Conservation (phyloP, 2,113 vertebrate genomes). For the Ailuropoda melanoleuca region DNA sequence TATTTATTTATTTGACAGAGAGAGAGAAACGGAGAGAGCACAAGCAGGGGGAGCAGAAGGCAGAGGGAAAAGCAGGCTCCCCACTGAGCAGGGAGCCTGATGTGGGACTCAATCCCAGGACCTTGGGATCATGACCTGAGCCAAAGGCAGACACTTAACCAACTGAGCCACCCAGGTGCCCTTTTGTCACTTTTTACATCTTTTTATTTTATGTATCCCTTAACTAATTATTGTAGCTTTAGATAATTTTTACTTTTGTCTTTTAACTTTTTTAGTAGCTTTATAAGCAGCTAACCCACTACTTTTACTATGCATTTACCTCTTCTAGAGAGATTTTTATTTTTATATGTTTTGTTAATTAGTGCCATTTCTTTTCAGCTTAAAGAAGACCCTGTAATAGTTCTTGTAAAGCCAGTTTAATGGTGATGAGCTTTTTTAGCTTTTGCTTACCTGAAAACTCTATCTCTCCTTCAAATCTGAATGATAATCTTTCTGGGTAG, state of each 20-base stretch:
- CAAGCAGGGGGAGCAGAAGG: too few relatives aligned
- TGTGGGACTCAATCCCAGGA: neutral
- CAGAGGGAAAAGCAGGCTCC: neutral
- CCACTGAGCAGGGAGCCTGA: neutral
- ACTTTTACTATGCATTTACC: neutral
- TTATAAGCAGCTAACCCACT: neutral
- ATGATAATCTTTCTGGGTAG: neutral
- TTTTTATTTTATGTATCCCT: neutral
- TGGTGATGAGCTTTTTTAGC: neutral
- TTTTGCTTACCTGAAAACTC: neutral
- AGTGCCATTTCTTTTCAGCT: neutral
- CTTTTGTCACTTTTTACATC: neutral
- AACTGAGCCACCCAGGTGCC: neutral
- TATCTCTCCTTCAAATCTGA: neutral
- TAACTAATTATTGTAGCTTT: neutral
- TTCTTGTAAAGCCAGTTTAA: neutral
- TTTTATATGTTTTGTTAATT: neutral
- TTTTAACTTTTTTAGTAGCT: neutral
- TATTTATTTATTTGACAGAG: neutral
- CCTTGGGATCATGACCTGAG: neutral
- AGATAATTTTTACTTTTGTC: neutral
- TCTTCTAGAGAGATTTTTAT: neutral
- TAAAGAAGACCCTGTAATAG: neutral
- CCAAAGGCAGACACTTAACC: neutral
- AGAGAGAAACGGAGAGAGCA: too few relatives aligned